phyloP scores from a whole-genome alignment of 2,797 vertebrate species.

The Micromesistius poutassou region DNA sequence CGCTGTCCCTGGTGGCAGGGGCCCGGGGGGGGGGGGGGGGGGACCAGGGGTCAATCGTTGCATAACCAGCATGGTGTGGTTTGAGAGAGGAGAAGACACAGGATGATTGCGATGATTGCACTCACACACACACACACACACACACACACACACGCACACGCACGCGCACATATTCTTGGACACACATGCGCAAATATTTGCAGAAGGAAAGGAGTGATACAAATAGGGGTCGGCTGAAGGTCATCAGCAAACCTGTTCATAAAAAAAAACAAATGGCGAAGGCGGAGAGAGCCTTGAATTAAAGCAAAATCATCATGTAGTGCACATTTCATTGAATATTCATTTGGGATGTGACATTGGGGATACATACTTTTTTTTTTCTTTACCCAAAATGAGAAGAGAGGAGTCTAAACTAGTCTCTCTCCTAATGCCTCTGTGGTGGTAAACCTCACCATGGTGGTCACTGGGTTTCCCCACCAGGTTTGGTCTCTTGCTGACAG shows the following conservation, averaged over 20 bases:
- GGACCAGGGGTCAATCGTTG: conserved; percentile 46
- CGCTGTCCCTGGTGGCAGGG: conserved; percentile 54
- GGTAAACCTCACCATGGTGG: conserved; percentile 63
- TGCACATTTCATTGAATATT: background rate
- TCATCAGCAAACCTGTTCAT: background rate
- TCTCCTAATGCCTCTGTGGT: conserved; percentile 5
- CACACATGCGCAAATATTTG: background rate
- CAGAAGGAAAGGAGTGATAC: background rate
- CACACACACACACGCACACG: too few species aligned
- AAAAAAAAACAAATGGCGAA: too few species aligned
- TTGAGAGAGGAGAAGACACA: conserved; percentile 30
- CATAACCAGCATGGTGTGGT: conserved; percentile 39
- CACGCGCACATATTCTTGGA: conserved; percentile 9
- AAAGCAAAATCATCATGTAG: background rate
- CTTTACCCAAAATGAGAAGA: conserved; percentile 6
- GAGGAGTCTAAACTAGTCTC: conserved; percentile 4
- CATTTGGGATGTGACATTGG: background rate
- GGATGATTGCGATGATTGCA: conserved; percentile 41
- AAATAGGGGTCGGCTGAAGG: background rate
- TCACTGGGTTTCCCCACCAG: conserved; percentile 62
- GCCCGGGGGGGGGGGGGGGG: conserved; percentile 39
- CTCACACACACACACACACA: too few species aligned
- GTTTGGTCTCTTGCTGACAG: conserved; percentile 62
- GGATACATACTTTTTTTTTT: background rate
- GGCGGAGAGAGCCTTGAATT: background rate